These are phyloP conservation scores for Aleiodes alternator DNA, from an alignment of 2,888 invertebrate genomes.

Conservation along the genomic window DNA sequence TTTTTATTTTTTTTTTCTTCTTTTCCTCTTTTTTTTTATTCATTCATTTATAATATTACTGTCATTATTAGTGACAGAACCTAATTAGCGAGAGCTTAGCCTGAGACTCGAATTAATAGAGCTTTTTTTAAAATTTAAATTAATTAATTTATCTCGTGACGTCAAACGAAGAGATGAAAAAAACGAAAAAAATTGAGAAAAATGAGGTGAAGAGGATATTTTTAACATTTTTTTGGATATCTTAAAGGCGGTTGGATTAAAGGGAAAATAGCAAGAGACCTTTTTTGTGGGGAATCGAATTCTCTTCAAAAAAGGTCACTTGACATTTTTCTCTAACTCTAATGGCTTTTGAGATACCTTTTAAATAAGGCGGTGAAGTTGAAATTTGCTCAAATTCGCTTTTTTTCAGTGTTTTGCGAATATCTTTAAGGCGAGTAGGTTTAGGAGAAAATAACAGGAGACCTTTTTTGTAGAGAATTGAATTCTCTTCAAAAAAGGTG, in stretches of 20 bases:
- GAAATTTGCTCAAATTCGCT: neutral
- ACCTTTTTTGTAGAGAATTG: too few species aligned
- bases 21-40: neutral
- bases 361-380: too few species aligned
- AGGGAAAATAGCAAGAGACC: too few species aligned
- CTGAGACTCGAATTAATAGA: constrained; percentile 45
- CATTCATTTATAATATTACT: neutral
- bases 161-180: constrained; percentile 40
- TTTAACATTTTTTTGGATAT: constrained; percentile 9
- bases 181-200: neutral
- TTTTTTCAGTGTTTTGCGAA: too few species aligned
- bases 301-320: too few species aligned
- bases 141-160: constrained; percentile 36
- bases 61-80: constrained; percentile 1
- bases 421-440: too few species aligned
- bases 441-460: too few species aligned
- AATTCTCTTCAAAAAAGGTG: too few species aligned
- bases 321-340: too few species aligned
- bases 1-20: neutral
- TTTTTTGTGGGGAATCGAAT: too few species aligned
- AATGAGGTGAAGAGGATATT: constrained; percentile 8
- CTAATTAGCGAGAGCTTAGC: constrained; percentile 35
- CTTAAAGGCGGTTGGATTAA: too few species aligned
- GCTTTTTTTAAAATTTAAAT: neutral
- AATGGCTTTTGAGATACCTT: too few species aligned